Conservation (phyloP, 2,113 vertebrate species). For the Nesoenas mayeri region DNA sequence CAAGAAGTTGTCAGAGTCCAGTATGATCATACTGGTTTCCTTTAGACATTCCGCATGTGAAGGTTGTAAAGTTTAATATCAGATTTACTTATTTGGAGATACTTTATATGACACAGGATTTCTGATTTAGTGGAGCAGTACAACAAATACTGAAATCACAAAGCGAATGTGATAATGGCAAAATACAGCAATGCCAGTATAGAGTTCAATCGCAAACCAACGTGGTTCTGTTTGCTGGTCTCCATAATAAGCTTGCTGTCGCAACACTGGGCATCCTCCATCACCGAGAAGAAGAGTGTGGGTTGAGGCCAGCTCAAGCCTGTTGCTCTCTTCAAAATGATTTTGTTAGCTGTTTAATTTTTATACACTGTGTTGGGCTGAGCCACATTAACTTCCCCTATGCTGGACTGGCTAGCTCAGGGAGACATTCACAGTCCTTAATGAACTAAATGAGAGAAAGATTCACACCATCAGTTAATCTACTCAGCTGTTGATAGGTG, state of each 20-base stretch:
- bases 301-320: no score
- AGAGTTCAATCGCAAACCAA: rapidly evolving
- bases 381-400: no score
- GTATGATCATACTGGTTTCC: neutral
- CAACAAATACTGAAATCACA: neutral
- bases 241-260: neutral
- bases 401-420: no score
- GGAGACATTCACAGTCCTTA: no score
- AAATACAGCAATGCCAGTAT: neutral
- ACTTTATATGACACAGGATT: neutral
- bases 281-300: no score
- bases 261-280: neutral
- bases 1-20: neutral
- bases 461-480: neutral
- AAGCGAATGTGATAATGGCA: neutral
- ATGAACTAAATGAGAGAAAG: neutral
- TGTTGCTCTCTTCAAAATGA: no score
- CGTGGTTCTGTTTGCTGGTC: neutral
- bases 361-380: no score
- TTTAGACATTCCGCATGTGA: neutral
- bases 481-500: neutral
- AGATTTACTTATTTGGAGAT: neutral
- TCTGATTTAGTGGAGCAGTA: neutral
- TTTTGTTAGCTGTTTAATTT: no score
- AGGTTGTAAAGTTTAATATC: neutral